phyloP scores from a whole-genome alignment of 2,797 vertebrate genomes.

The Mormyrops attenuatus region DNA sequence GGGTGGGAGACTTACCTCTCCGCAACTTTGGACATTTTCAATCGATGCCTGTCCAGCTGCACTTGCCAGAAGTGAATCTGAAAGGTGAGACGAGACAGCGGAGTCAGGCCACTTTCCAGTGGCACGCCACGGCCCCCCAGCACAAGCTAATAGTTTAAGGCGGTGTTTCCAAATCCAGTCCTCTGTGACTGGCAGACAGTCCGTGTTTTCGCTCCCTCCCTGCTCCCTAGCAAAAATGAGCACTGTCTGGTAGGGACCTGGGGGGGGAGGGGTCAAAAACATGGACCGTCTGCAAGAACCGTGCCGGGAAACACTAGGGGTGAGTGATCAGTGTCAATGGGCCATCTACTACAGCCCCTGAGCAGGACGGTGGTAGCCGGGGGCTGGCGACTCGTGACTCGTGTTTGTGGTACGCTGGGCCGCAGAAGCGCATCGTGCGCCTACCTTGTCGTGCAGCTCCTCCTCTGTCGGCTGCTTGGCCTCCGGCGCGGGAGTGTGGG shows the following conservation, averaged over 20 bases:
- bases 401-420: neutral
- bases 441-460: conserved; percentile 70
- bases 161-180: neutral
- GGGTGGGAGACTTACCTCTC: conserved; percentile 62
- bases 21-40: conserved; percentile 87
- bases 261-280: neutral
- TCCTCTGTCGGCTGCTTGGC: conserved; percentile 72
- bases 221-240: neutral
- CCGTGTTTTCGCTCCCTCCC: neutral
- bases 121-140: neutral
- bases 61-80: conserved; percentile 79
- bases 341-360: neutral
- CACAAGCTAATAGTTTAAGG: neutral
- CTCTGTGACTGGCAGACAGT: neutral
- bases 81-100: conserved; percentile 35
- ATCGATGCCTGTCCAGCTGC: conserved; percentile 75
- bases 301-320: neutral
- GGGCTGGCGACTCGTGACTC: neutral
- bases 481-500: conserved; percentile 67
- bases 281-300: neutral
- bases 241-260: neutral
- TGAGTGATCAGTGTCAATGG: neutral
- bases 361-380: neutral
- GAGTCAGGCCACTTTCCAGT: neutral
- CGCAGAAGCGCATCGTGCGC: neutral